Percentiles rank a stretch among this genome's conserved stretches.
These are phyloP conservation scores for Pogonus chalceus DNA, from an alignment of 1,140 invertebrate species.

Conservation along the genomic window DNA sequence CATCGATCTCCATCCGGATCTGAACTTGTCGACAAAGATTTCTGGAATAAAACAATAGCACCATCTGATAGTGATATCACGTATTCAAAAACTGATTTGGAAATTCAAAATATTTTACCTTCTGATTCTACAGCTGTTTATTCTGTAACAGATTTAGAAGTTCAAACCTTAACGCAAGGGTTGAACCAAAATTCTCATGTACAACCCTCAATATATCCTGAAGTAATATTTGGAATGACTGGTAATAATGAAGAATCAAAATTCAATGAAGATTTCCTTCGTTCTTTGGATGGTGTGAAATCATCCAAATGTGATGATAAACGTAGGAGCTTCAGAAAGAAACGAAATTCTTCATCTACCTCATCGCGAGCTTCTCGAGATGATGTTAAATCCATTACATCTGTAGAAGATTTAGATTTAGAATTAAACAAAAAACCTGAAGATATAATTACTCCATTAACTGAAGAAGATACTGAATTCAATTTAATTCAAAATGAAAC, in stretches of 20 bases:
- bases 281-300: background rate
- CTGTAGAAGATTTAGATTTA: background rate
- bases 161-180: too few species aligned
- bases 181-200: too few species aligned
- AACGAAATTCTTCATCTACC: background rate
- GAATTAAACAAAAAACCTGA: background rate
- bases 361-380: background rate
- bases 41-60: background rate
- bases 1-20: background rate
- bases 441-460: background rate
- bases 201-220: background rate
- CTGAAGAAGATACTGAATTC: background rate
- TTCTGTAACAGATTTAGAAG: background rate
- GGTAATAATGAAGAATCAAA: background rate
- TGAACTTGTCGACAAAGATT: background rate
- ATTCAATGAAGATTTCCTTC: background rate
- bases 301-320: background rate
- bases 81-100: background rate
- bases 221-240: background rate
- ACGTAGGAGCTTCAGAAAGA: background rate
- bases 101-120: background rate
- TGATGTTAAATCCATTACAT: background rate
- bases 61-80: background rate
- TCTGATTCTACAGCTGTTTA: background rate
- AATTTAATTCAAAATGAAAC: background rate